These are phyloP conservation scores for Leucania comma DNA, from an alignment of 2,888 invertebrate species.

Conservation along the genomic window DNA sequence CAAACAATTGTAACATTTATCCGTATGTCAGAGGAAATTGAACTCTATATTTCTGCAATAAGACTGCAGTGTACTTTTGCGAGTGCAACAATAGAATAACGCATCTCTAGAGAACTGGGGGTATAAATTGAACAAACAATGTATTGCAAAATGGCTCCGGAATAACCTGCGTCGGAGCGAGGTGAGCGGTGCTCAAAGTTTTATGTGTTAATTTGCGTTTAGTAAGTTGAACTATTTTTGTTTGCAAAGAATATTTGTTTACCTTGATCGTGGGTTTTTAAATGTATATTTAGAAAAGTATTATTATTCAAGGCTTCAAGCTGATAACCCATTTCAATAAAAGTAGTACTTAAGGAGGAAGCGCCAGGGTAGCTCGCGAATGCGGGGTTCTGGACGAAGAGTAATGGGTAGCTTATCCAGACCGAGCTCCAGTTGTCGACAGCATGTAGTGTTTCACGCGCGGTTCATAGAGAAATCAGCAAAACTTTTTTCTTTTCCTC, in stretches of 20 bases:
- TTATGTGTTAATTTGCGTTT: conserved; percentile 29
- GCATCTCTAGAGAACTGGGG: conserved; percentile 78
- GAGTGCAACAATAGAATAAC: conserved; percentile 68
- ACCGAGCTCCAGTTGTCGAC: too few species aligned
- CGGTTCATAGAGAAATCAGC: too few species aligned
- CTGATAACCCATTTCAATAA: not conserved
- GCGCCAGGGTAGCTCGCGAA: too few species aligned
- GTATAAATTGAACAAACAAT: conserved; percentile 88
- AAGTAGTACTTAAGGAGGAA: not conserved
- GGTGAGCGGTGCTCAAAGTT: conserved; percentile 74
- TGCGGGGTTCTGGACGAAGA: too few species aligned
- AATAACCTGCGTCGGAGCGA: conserved; percentile 72
- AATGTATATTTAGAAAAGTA: too few species aligned
- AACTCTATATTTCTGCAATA: conserved; percentile 59
- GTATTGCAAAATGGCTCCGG: conserved; percentile 85
- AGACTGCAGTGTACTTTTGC: conserved; percentile 49
- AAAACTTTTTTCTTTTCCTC: too few species aligned
- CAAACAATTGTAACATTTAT: conserved; percentile 57
- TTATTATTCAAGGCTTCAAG: too few species aligned
- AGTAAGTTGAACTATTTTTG: conserved; percentile 1
- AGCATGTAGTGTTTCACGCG: too few species aligned
- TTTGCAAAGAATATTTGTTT: conserved; percentile 1
- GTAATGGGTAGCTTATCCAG: too few species aligned
- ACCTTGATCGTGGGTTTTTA: not conserved
- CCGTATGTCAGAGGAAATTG: conserved; percentile 51